Evolutionary conservation across 2,113 vertebrate species (phyloP), one percentile per base, ranked within the genome.

Genomic region (Oceanodroma tethys): DNA sequence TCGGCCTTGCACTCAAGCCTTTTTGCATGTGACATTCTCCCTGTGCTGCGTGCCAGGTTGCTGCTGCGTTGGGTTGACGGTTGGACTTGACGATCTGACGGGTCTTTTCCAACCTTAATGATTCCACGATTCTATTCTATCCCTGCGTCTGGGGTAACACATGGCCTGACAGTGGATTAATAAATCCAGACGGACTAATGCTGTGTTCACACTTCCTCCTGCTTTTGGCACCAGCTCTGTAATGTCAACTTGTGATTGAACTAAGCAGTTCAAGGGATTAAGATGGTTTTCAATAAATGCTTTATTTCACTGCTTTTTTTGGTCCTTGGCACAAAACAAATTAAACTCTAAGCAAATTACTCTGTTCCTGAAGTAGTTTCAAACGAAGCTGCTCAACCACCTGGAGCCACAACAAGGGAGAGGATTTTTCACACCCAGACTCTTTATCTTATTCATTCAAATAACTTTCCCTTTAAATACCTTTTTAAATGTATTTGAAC

Each of bases 311-410:
- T 56, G 19, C 34, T 65, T 36, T 91, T 92, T 96, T 93, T 80
- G 60, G 65, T 94, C 68, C 40, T 82, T 82, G 74, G 36, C 38
- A 80, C 42, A 66, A 72, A 94, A 82, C 58, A 90, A 91, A 92
- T 88, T 48, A 86, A 86, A 81, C 45, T 87, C 87, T 81, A 88
- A 75, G n/a, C n/a, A n/a, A n/a, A n/a, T n/a, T n/a, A n/a, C n/a
- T n/a, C 62, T 86, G 50, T 90, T 98, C 85, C 87, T 95, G 90
- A 97, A 95, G 95, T 72, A 74, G 82, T 95, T 94, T 91, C 95
- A 95, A 92, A 96, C 25, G 22, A 94, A 97, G 84, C 80, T 97
- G 92, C 84, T 97, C 83, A 96, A 78, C 88, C 93, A 98, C 96
- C 94, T 95, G 71, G 88, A 95, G 92, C 88, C 93, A 60, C 40